Base-by-base conservation (phyloP, 2,888 invertebrate species). In the Hyposoter dolosus region DNA sequence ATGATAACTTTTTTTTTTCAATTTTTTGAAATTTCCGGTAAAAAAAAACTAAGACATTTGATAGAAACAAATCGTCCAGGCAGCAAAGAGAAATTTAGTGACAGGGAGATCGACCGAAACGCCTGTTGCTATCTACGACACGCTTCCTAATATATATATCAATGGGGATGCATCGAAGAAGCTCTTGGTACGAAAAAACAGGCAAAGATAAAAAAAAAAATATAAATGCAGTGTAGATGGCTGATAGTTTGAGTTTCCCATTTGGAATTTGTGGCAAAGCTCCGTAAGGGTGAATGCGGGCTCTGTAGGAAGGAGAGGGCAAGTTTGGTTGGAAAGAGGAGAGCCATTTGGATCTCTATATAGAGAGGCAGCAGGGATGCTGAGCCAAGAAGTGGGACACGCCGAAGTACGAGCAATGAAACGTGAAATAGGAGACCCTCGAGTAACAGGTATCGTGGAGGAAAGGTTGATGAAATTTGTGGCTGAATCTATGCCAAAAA, bases 81-180 rank as follows among this genome's bases (percentile, higher is more conserved):
- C 15, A 72, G 35, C n/a, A 35, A n/a, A 35, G 32, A n/a, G 53
- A 23, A 56, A 35, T 9, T 50, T 12, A 56, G 23, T 56, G 72
- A 19, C 56, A 56, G 15, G 32, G 2, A 19, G 40, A 56, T 19
- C 19, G 56, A 68, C 47, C 32, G 45, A 81, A 66, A 85, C 88
- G 90, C 88, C 90, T 89, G 88, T 90, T 89, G 90, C 83, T 81
- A n/a, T 50, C 50, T 15, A 68, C 65, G 43, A 65, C 47, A 32
- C 23, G 47, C 47, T 32, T 50, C 3, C 35, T 53, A n/a, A 19
- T 63, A 47, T 19, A 4, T 32, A 63, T 50, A 23, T 3, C 40
- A 35, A 45, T 28, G 53, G 35, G 6, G 12, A 23, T 19, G 40
- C 19, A 65, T 35, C 76, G 56, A 1, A 23, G 23, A 40, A 47